Base-by-base conservation (phyloP, 2,888 invertebrate genomes). In the Biston betularia region DNA sequence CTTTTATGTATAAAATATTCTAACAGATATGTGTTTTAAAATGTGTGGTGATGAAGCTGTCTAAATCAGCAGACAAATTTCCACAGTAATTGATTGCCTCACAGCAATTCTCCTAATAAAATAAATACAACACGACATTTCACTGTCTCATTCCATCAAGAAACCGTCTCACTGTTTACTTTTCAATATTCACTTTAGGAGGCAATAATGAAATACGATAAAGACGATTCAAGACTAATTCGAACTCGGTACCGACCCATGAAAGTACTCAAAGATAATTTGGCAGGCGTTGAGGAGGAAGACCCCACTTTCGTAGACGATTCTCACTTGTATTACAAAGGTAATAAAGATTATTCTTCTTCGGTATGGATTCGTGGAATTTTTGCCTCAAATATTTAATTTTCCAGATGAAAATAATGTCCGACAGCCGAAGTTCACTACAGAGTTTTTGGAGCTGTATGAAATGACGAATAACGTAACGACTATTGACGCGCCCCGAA, bases 161-260 rank as follows among this genome's bases (percentile, higher is more conserved):
- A 53, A 68, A 46, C 59, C 46, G 59, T 57, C 65, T 63, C 65
- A 70, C 70, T 74, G 67, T 72, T 72, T 73, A 71, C 69, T 69
- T 68, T 69, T 74, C 71, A 75, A 75, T 75, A 69, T 71, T 77
- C 65, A 73, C 78, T 79, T 73, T 74, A 93, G 93, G 82, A 83
- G 75, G 89, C 89, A 63, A 93, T 93, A 78, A 81, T 79, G 71
- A 83, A 82, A 68, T 88, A 92, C 76, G 92, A 93, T 76, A 85
- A 81, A 77, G 84, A 82, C 61, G 92, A 93, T 81, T 91, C 88
- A 52, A 85, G 93, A 75, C 80, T 92, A 75, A 87, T 93, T 76
- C 88, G 92, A 65, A 92, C 91, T 64, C 88, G 89, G 54, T 93
- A 93, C 75, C 84, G 93, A 72, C 92, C 93, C 58, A 92, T 93